Evolutionary conservation across 2,113 vertebrate genomes (phyloP).

Genomic region (Pipra filicauda): DNA sequence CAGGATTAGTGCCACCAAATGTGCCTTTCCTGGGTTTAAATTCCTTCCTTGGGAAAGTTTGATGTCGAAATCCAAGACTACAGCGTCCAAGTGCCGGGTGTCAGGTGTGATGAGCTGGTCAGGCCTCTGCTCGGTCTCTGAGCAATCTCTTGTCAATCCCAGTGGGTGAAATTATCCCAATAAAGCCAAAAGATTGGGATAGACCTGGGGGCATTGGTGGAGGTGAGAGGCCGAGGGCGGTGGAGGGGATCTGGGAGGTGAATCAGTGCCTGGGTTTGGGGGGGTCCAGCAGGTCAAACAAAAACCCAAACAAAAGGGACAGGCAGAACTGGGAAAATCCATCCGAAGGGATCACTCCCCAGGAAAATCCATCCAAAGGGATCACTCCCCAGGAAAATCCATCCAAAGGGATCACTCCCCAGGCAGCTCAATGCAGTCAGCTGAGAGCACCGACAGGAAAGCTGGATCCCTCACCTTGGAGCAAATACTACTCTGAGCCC

Average conservation of each 20-base stretch:
- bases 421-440: fast-evolving
- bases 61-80: neutral
- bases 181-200: neutral
- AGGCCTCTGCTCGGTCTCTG: neutral
- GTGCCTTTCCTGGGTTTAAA: neutral
- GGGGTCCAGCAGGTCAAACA: neutral
- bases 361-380: neutral
- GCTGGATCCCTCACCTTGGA: neutral
- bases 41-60: neutral
- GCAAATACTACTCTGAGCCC: neutral
- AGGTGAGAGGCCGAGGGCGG: neutral
- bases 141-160: fast-evolving
- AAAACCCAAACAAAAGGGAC: neutral
- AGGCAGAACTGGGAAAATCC: neutral
- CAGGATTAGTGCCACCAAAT: neutral
- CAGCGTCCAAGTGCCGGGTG: fast-evolving
- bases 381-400: neutral
- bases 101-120: neutral
- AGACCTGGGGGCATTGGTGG: fast-evolving
- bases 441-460: neutral
- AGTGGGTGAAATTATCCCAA: fast-evolving
- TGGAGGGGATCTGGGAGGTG: neutral
- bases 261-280: fast-evolving
- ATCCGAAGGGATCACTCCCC: neutral
- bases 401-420: neutral